These are phyloP conservation scores for Cephus cinctus DNA, from an alignment of 1,140 invertebrate species.

Conservation along the genomic window DNA sequence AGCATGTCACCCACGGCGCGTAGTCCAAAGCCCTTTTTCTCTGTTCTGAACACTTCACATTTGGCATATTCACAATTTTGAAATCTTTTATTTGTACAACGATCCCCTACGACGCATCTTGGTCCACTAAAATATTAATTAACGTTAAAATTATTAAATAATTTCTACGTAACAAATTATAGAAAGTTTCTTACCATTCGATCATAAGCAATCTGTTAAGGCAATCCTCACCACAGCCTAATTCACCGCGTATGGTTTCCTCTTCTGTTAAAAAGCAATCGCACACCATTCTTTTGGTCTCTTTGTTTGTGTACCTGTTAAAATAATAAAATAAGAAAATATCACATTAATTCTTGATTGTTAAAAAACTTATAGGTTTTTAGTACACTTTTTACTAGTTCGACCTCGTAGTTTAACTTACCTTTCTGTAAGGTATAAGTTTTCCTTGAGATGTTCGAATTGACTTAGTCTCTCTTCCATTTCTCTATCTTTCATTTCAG, in stretches of 20 bases:
- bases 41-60: conserved; percentile 86
- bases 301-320: conserved; percentile 72
- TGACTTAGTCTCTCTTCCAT: conserved; percentile 73
- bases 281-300: conserved; percentile 91
- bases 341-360: conserved; percentile 1
- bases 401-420: conserved; percentile 29
- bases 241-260: conserved; percentile 78
- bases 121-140: conserved; percentile 69
- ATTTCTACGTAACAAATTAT: conserved; percentile 3
- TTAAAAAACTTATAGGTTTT: not conserved
- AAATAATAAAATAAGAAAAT: conserved; percentile 22
- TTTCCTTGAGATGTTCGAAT: conserved; percentile 80
- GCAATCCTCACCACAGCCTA: conserved; percentile 93
- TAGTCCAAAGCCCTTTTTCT: conserved; percentile 94
- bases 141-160: not conserved
- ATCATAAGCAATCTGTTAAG: conserved; percentile 96
- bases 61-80: conserved; percentile 83
- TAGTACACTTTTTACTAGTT: conserved; percentile 3
- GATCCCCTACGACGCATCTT: conserved; percentile 80
- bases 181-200: conserved; percentile 76
- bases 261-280: conserved; percentile 91
- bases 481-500: conserved; percentile 54
- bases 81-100: conserved; percentile 93
- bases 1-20: conserved; percentile 73
- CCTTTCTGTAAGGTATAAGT: conserved; percentile 79